phyloP scores from a whole-genome alignment of 2,888 invertebrate genomes.

The Dyspetes luteomarginatus region DNA sequence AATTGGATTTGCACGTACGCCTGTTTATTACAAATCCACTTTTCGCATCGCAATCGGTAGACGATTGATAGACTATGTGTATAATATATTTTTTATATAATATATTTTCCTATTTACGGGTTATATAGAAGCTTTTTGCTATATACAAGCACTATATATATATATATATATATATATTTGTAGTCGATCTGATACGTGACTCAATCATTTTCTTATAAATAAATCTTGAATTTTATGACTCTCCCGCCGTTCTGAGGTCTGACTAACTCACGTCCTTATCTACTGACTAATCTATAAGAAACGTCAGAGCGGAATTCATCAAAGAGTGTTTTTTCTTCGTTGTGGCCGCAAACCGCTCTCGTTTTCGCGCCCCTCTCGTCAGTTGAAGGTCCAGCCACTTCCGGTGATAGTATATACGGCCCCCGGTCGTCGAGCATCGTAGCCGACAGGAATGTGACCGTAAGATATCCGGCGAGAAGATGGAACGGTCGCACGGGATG shows the following conservation, averaged over 20 bases:
- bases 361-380: slow-evolving; percentile 30
- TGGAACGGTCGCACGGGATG: slow-evolving; percentile 43
- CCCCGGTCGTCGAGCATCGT: slow-evolving; percentile 41
- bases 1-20: slow-evolving; percentile 68
- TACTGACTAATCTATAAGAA: slow-evolving; percentile 15
- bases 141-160: too few relatives aligned
- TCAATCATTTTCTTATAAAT: slow-evolving; percentile 23
- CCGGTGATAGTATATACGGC: slow-evolving; percentile 37
- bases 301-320: slow-evolving; percentile 8
- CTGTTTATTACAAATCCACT: slow-evolving; percentile 66
- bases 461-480: slow-evolving; percentile 51
- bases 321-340: neutral
- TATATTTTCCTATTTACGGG: too few relatives aligned
- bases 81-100: slow-evolving; percentile 33
- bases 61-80: slow-evolving; percentile 56
- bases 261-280: neutral
- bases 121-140: too few relatives aligned
- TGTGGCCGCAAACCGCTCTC: slow-evolving; percentile 7
- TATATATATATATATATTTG: too few relatives aligned
- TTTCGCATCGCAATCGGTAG: slow-evolving; percentile 58
- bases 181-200: slow-evolving; percentile 16
- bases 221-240: slow-evolving; percentile 14
- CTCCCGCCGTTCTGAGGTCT: neutral
- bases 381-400: slow-evolving; percentile 55
- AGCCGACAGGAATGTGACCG: slow-evolving; percentile 61